These are phyloP conservation scores for Anomalospiza imberbis DNA, from an alignment of 2,797 vertebrate genomes.

Conservation along the genomic window DNA sequence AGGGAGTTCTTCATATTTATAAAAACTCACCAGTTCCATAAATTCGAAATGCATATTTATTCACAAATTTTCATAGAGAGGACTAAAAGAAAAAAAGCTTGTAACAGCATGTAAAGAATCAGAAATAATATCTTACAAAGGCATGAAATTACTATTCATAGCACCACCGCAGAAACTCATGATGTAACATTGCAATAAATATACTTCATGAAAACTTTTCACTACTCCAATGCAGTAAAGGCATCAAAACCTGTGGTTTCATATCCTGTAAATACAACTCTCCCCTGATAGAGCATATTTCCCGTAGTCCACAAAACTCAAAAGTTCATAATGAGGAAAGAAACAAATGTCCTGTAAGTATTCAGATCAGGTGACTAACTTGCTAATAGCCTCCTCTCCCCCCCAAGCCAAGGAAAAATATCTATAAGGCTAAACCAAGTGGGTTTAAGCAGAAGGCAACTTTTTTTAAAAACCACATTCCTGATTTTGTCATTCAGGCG, in stretches of 20 bases:
- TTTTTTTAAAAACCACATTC: background rate
- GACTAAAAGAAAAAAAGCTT: background rate
- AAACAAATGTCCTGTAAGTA: background rate
- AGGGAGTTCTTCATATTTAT: background rate
- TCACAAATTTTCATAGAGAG: background rate
- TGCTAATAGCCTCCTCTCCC: background rate
- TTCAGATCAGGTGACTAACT: background rate
- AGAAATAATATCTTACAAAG: background rate
- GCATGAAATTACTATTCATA: background rate
- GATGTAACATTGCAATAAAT: background rate
- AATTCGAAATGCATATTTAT: background rate
- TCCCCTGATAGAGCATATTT: background rate
- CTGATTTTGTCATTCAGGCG: background rate
- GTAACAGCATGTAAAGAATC: background rate
- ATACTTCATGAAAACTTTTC: background rate
- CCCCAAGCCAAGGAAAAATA: rapidly evolving
- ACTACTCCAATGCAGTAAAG: background rate
- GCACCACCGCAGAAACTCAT: background rate
- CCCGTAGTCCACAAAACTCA: background rate
- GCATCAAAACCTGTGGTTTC: background rate
- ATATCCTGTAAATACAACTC: background rate
- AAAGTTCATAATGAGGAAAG: background rate
- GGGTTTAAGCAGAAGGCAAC: background rate
- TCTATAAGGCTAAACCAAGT: background rate
- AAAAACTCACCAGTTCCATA: background rate